Evolutionary conservation across 1,140 invertebrate species (phyloP).

Genomic region (Drosophila sulfurigaster): DNA sequence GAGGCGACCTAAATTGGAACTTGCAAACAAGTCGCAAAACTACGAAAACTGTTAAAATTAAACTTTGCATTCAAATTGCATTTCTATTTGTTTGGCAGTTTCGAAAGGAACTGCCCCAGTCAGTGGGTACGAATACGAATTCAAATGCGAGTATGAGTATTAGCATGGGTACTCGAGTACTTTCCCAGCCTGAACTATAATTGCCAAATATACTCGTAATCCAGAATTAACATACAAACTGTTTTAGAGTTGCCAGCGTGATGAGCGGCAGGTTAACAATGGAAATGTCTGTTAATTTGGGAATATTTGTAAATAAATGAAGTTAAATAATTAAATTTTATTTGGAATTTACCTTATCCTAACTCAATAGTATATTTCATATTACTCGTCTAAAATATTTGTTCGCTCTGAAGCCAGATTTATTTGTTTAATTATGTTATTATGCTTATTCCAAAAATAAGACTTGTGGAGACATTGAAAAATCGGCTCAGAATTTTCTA

Average conservation of each 20-base stretch:
- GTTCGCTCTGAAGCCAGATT: too few species aligned
- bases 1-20: conserved; percentile 69
- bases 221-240: conserved; percentile 56
- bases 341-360: too few species aligned
- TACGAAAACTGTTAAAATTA: conserved; percentile 44
- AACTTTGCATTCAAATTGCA: conserved; percentile 77
- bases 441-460: too few species aligned
- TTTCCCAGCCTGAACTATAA: conserved; percentile 47
- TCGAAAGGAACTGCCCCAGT: conserved; percentile 25
- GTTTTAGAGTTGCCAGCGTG: conserved; percentile 9
- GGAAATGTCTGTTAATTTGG: too few species aligned
- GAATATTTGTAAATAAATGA: too few species aligned
- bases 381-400: too few species aligned
- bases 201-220: conserved; percentile 44
- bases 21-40: conserved; percentile 47
- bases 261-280: neutral
- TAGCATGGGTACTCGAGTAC: conserved; percentile 15
- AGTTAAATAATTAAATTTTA: too few species aligned
- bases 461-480: too few species aligned
- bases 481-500: too few species aligned
- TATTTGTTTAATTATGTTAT: too few species aligned
- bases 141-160: conserved; percentile 9
- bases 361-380: too few species aligned
- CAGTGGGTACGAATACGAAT: conserved; percentile 10
- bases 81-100: conserved; percentile 72